Evolutionary conservation across 2,113 vertebrate species (phyloP).

Genomic region (Sinocyclocheilus anophthalmus): DNA sequence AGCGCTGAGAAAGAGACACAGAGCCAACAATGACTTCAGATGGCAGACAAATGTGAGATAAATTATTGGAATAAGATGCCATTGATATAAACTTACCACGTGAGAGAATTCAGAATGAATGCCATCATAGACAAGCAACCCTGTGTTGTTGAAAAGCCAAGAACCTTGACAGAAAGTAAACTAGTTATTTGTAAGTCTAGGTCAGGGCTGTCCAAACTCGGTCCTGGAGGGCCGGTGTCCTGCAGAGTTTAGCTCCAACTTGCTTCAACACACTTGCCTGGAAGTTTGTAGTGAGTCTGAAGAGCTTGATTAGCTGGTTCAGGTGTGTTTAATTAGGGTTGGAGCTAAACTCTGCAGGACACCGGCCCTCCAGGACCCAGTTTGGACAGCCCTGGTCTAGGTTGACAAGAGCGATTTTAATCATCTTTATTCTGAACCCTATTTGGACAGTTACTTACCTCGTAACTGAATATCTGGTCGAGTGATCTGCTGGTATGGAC

Average conservation of each 20-base stretch:
- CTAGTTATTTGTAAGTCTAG: background rate
- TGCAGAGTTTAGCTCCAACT: too few relatives aligned
- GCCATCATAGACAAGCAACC: constrained; percentile 97
- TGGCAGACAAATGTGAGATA: background rate
- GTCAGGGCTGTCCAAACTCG: too few relatives aligned
- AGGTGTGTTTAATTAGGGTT: too few relatives aligned
- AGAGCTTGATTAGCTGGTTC: too few relatives aligned
- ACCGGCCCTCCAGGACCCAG: too few relatives aligned
- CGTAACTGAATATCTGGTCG: constrained; percentile 93
- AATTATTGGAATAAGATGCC: background rate
- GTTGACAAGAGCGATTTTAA: background rate
- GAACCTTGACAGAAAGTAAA: constrained; percentile 72
- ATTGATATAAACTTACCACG: constrained; percentile 80
- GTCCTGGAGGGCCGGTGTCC: too few relatives aligned
- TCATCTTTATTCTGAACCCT: background rate
- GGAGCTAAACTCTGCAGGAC: too few relatives aligned
- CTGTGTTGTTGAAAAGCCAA: constrained; percentile 90
- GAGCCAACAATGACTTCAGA: background rate
- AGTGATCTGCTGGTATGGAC: constrained; percentile 87
- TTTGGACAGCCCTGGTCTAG: background rate
- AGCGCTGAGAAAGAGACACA: constrained; percentile 74
- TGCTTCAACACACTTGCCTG: too few relatives aligned
- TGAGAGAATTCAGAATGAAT: constrained; percentile 95
- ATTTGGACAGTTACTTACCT: constrained; percentile 68
- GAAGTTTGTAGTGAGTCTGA: too few relatives aligned